phyloP scores from a whole-genome alignment of 2,888 invertebrate genomes.

The Erebia aethiops region DNA sequence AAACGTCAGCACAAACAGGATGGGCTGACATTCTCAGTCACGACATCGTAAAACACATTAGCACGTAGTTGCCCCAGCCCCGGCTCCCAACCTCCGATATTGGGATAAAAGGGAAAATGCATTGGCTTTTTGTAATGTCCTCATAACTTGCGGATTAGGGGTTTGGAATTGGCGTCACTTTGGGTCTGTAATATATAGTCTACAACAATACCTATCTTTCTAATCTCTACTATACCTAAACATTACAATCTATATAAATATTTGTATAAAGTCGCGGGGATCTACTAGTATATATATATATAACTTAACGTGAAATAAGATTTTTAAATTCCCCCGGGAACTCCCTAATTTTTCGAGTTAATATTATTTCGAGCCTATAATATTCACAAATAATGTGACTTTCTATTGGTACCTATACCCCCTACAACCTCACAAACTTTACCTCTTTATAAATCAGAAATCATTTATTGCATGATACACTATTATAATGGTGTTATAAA shows the following conservation, averaged over 20 bases:
- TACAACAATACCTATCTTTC: not conserved
- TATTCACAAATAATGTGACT: too few species aligned
- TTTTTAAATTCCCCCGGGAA: too few species aligned
- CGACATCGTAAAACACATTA: conserved; percentile 74
- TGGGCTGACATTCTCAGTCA: conserved; percentile 56
- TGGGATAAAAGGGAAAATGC: conserved; percentile 71
- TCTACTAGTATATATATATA: too few species aligned
- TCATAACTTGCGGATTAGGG: conserved; percentile 70
- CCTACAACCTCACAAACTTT: too few species aligned
- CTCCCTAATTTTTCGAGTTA: too few species aligned
- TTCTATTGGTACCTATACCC: too few species aligned
- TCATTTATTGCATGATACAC: too few species aligned
- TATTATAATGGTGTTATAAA: too few species aligned
- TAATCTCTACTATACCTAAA: not conserved
- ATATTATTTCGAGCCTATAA: too few species aligned
- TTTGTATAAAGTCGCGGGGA: too few species aligned
- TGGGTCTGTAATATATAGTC: conserved; percentile 20
- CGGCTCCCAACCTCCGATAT: conserved; percentile 57
- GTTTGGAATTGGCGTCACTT: conserved; percentile 43
- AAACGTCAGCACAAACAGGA: conserved; percentile 51
- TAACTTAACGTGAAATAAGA: too few species aligned
- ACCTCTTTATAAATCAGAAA: too few species aligned
- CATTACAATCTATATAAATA: not conserved
- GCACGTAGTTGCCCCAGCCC: conserved; percentile 65
- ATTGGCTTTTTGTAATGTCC: conserved; percentile 78